A percentile compares a stretch with the other conserved stretches of the same genome.
These are phyloP conservation scores for Polydrusus pterygomalis DNA, from an alignment of 2,888 invertebrate species.

Conservation along the genomic window DNA sequence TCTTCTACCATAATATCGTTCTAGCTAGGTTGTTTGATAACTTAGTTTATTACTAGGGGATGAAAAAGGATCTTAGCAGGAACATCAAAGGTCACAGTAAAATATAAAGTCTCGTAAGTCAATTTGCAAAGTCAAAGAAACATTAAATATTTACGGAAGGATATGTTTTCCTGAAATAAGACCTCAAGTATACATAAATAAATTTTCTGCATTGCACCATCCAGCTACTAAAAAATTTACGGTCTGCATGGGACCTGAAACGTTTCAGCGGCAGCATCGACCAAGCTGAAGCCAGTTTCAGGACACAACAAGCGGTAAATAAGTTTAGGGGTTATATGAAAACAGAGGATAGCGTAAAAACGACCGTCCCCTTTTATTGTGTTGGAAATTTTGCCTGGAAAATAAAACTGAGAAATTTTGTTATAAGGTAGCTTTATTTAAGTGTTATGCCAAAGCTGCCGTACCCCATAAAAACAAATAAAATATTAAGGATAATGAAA, in stretches of 20 bases:
- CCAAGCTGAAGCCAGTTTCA: conserved; percentile 31
- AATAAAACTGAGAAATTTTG: conserved; percentile 34
- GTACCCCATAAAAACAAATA: conserved; percentile 29
- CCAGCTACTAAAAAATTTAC: conserved; percentile 67
- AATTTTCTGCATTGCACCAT: conserved; percentile 71
- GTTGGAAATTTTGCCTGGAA: conserved; percentile 38
- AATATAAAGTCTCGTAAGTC: conserved; percentile 37
- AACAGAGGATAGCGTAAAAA: conserved; percentile 41
- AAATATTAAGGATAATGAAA: conserved; percentile 5
- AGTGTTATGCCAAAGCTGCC: conserved; percentile 9
- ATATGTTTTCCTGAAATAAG: conserved; percentile 68
- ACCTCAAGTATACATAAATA: conserved; percentile 72
- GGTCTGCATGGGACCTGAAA: conserved; percentile 54
- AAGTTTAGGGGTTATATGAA: conserved; percentile 51
- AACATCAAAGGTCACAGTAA: conserved; percentile 17
- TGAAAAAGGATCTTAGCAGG: neutral
- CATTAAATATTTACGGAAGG: conserved; percentile 65
- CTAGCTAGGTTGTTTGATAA: too few relatives aligned
- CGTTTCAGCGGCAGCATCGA: conserved; percentile 43
- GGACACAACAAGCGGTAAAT: conserved; percentile 51
- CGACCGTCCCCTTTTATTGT: conserved; percentile 45
- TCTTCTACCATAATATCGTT: too few relatives aligned
- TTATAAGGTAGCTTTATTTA: conserved; percentile 22
- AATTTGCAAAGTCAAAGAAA: conserved; percentile 51
- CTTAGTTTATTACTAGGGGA: neutral